A percentile compares a stretch with the other conserved stretches of the same genome.
phyloP scores from a whole-genome alignment of 2,888 invertebrate genomes.

The Doris montereyensis region DNA sequence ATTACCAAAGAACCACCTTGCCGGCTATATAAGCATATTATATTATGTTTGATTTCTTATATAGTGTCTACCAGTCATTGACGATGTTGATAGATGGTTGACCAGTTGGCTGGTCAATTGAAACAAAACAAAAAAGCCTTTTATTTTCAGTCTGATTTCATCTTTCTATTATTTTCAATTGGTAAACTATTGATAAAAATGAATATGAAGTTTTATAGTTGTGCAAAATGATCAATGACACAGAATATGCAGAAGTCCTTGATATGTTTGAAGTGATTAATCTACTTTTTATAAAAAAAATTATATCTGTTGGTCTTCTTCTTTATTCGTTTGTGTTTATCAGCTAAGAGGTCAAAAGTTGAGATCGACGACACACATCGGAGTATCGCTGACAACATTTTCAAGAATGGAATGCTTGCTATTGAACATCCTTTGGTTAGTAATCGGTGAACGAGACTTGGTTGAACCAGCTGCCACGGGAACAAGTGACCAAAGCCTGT shows the following conservation, averaged over 20 bases:
- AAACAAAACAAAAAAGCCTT: no score
- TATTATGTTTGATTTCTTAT: no score
- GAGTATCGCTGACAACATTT: constrained; percentile 76
- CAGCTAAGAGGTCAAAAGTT: constrained; percentile 47
- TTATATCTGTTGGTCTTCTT: background rate
- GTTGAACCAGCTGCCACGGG: no score
- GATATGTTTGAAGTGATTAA: background rate
- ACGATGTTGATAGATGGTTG: no score
- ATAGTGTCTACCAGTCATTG: no score
- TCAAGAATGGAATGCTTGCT: constrained; percentile 78
- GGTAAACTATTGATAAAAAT: no score
- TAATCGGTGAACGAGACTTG: no score
- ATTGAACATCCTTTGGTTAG: constrained; percentile 79
- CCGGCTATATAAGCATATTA: no score
- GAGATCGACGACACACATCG: constrained; percentile 75
- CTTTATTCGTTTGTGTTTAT: constrained; percentile 22
- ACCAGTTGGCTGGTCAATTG: no score
- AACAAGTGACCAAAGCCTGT: no score
- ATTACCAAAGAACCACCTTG: no score
- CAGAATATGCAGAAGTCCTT: background rate
- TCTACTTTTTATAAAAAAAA: background rate
- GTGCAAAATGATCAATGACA: background rate
- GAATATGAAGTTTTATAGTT: no score
- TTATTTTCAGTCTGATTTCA: background rate
- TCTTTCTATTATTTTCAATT: background rate